A percentile compares a stretch with the other conserved stretches of the same genome.
phyloP scores from a whole-genome alignment of 2,888 invertebrate species.

The Yponomeuta malinellus region DNA sequence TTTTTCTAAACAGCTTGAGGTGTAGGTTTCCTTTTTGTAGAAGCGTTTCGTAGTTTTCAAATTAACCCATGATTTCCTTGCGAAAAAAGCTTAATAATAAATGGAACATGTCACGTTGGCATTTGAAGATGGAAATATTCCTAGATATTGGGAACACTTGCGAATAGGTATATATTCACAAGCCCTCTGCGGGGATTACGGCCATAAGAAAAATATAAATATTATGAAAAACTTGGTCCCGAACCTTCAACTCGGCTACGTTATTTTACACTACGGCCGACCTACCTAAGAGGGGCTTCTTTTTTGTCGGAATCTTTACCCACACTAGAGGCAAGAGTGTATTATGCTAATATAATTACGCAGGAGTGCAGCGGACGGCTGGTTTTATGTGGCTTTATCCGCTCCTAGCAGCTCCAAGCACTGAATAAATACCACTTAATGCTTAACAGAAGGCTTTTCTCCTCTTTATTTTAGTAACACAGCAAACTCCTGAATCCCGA shows the following conservation, averaged over 20 bases:
- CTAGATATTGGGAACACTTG: background rate
- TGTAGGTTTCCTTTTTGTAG: background rate
- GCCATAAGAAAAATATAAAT: background rate
- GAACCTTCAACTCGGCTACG: background rate
- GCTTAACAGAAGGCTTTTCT: slow-evolving; percentile 4
- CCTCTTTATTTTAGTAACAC: slow-evolving; percentile 3
- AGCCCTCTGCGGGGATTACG: background rate
- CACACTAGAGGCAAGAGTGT: background rate
- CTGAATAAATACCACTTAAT: slow-evolving; percentile 15
- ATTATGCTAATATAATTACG: slow-evolving; percentile 18
- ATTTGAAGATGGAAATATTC: background rate
- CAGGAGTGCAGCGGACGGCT: slow-evolving; percentile 17
- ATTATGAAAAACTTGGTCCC: background rate
- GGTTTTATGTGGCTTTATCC: slow-evolving; percentile 26
- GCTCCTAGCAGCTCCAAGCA: background rate
- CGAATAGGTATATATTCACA: background rate
- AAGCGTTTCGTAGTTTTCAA: background rate
- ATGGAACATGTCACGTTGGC: background rate
- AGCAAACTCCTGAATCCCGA: background rate
- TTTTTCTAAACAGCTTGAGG: background rate
- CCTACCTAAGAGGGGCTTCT: background rate
- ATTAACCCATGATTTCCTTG: background rate
- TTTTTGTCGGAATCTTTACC: background rate
- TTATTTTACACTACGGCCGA: background rate
- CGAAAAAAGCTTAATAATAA: background rate